These are phyloP conservation scores for Acanthopagrus latus DNA, from an alignment of 2,797 vertebrate genomes.

Conservation along the genomic window DNA sequence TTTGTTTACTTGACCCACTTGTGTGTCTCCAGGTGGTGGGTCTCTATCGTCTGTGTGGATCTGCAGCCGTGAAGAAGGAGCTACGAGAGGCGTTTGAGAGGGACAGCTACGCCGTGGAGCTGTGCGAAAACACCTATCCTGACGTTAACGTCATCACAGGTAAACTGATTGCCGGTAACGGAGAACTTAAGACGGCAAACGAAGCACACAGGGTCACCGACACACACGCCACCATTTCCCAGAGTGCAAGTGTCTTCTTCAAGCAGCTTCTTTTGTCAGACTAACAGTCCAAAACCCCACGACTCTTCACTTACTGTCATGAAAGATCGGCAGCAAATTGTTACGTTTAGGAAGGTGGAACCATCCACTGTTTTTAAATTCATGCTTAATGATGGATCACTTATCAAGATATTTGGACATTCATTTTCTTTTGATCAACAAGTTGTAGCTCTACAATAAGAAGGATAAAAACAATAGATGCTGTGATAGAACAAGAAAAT, in stretches of 20 bases:
- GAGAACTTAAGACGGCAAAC: neutral
- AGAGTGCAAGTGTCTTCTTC: neutral
- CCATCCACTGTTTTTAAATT: neutral
- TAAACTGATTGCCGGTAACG: constrained; percentile 70
- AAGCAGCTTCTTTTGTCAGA: too few relatives aligned
- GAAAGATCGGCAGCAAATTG: neutral
- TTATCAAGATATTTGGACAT: too few relatives aligned
- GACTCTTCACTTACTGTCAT: too few relatives aligned
- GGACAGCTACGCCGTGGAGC: constrained; percentile 90
- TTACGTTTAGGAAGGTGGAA: neutral
- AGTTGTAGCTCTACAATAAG: too few relatives aligned
- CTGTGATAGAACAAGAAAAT: neutral
- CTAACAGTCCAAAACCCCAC: too few relatives aligned
- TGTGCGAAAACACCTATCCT: constrained; percentile 94
- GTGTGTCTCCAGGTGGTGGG: constrained; percentile 91
- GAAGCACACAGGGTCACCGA: neutral
- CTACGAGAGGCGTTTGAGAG: constrained; percentile 96
- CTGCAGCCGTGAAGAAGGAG: constrained; percentile 98
- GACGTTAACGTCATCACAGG: constrained; percentile 99
- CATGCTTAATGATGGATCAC: neutral
- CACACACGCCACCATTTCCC: constrained; percentile 1
- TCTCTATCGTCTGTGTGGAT: constrained; percentile 96
- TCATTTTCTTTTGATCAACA: too few relatives aligned
- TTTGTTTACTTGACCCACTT: constrained; percentile 59
- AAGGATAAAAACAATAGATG: neutral